Conservation (phyloP, 2,888 invertebrate species). For the Cantharis rustica region DNA sequence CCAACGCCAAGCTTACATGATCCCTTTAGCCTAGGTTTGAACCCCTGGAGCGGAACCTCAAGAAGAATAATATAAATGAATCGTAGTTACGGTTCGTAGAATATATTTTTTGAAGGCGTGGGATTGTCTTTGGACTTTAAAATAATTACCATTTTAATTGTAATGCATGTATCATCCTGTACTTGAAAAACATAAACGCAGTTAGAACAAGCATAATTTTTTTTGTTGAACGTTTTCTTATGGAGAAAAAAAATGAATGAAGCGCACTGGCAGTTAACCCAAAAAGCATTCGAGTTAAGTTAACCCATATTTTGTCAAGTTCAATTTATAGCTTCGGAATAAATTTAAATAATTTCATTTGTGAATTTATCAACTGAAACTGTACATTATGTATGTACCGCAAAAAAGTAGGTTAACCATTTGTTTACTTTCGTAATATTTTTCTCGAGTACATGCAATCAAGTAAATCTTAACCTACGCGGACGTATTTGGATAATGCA, state of each 20-base stretch:
- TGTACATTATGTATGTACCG: background rate
- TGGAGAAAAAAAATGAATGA: background rate
- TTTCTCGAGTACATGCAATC: background rate
- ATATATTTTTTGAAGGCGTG: constrained; percentile 14
- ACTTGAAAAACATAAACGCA: background rate
- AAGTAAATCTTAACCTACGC: background rate
- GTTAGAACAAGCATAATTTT: too few relatives aligned
- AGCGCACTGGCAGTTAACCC: background rate
- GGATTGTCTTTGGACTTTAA: constrained; percentile 6
- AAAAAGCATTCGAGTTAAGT: background rate
- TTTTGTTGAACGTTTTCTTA: background rate
- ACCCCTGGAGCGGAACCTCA: constrained; percentile 24
- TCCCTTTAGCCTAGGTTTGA: background rate
- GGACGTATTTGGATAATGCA: background rate
- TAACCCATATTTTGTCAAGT: background rate
- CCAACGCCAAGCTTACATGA: background rate
- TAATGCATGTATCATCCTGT: background rate
- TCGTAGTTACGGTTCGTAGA: constrained; percentile 24
- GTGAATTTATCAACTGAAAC: background rate
- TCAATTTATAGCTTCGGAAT: background rate
- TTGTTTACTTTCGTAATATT: background rate
- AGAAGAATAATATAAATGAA: constrained; percentile 7
- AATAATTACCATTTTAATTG: background rate
- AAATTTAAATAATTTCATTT: background rate
- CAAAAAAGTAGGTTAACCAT: background rate